phyloP scores from a whole-genome alignment of 2,888 invertebrate genomes.

The Eupithecia inturbata region DNA sequence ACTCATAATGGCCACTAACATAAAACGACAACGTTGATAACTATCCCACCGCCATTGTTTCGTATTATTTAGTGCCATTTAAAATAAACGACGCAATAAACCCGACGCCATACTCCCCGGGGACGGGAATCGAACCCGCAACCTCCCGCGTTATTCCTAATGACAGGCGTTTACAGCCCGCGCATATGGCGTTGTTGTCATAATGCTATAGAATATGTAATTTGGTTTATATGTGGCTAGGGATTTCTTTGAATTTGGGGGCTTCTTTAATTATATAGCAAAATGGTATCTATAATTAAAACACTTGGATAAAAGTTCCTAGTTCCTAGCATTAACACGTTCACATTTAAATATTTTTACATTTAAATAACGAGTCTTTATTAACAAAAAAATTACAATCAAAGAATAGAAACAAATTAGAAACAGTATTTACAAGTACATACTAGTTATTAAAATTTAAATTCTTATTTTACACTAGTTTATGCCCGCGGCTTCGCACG shows the following conservation, averaged over 20 bases:
- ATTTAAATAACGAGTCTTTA: too few relatives aligned
- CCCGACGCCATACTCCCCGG: slow-evolving; percentile 60
- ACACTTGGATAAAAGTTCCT: background rate
- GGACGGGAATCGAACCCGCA: slow-evolving; percentile 54
- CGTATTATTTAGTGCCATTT: slow-evolving; percentile 68
- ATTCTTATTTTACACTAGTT: too few relatives aligned
- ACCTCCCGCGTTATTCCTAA: slow-evolving; percentile 55
- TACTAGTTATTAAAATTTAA: too few relatives aligned
- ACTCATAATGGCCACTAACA: background rate
- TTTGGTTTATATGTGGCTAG: slow-evolving; percentile 39
- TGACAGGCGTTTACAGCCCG: slow-evolving; percentile 68
- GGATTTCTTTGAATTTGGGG: background rate
- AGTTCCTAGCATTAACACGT: background rate
- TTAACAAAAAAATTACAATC: too few relatives aligned
- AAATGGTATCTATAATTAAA: background rate
- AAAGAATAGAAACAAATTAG: too few relatives aligned
- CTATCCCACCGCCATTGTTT: slow-evolving; percentile 52
- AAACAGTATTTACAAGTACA: too few relatives aligned
- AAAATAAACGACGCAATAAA: slow-evolving; percentile 75
- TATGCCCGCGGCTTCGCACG: too few relatives aligned
- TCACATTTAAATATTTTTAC: too few relatives aligned
- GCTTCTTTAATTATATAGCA: background rate
- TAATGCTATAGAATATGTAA: slow-evolving; percentile 56
- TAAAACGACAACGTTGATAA: slow-evolving; percentile 21
- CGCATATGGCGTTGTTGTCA: slow-evolving; percentile 69